Evolutionary conservation across 2,888 invertebrate species (phyloP), one percentile per base, ranked within the genome.

Genomic region (Tridacna gigas): DNA sequence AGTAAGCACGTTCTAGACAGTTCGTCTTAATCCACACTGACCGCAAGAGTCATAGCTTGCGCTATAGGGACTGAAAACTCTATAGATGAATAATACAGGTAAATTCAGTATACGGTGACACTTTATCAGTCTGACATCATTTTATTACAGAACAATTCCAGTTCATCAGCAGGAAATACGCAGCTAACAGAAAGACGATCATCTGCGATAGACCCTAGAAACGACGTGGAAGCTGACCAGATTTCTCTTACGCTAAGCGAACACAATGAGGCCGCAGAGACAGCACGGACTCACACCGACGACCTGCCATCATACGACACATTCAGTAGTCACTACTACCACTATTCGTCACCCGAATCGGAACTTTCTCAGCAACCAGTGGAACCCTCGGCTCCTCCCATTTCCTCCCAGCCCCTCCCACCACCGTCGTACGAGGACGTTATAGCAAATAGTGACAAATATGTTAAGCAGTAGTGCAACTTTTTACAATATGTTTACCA

Each of bases 341-440:
- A 37, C 11, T 71, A 28, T 71, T 5, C 60, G n/a, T 56, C 60
- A 47, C 20, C 61, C 45, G 22, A 18, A 5, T 15, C 74, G 13
- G 61, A 28, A 9, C 13, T 5, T 18, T 28, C n/a, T 0, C 26
- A 26, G 11, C 4, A 25, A 18, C 25, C 60, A 45, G 1, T 20
- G 9, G 61, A 47, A 45, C 71, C 61, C 18, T 37, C 69, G 0
- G 61, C 71, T 20, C 78, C 78, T 9, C 60, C 78, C 61, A 28
- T 45, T 5, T 20, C 60, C 0, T 25, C 71, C 18, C 25, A 51
- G 51, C 22, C 18, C 48, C 66, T 51, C 28, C 76, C 37, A 45
- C 67, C 67, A n/a, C 67, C 76, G 15, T 76, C 76, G n/a, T 76
- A 76, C 48, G 76, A 76, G 15, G 76, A 76, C 12, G 76, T 66